A percentile compares a stretch with the other conserved stretches of the same genome.
Conservation (phyloP, 2,797 vertebrate genomes). For the Notolabrus celidotus region DNA sequence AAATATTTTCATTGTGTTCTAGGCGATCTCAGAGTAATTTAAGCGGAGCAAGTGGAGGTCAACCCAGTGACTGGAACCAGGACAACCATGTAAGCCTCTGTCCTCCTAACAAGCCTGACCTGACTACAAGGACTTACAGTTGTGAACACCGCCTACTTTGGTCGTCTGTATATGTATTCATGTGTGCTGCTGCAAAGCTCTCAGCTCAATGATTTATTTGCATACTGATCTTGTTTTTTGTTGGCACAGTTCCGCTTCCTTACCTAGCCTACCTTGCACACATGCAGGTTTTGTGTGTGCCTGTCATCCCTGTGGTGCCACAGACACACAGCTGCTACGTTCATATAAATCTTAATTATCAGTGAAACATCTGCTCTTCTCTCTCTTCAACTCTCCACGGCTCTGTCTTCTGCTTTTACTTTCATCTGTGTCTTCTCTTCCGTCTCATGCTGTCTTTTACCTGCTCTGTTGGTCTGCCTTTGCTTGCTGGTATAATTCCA, state of each 20-base stretch:
- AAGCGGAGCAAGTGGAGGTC: conserved; percentile 88
- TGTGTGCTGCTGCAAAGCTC: conserved; percentile 33
- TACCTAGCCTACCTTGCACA: not conserved
- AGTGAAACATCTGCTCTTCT: conserved; percentile 67
- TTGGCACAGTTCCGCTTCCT: conserved; percentile 17
- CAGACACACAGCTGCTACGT: conserved; percentile 61
- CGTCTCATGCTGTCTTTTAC: conserved; percentile 7
- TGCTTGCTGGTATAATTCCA: conserved; percentile 25
- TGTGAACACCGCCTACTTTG: conserved; percentile 41
- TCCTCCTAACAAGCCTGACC: conserved; percentile 34
- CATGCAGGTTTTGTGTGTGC: conserved; percentile 27
- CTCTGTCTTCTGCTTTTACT: conserved; percentile 14
- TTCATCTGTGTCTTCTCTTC: conserved; percentile 37
- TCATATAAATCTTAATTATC: conserved; percentile 69
- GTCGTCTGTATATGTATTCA: conserved; percentile 29
- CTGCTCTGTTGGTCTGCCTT: conserved; percentile 26
- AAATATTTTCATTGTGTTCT: conserved; percentile 54
- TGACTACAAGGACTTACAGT: conserved; percentile 49
- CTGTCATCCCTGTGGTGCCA: conserved; percentile 42
- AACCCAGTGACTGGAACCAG: conserved; percentile 90
- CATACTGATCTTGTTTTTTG: conserved; percentile 32
- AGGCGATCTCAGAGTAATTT: conserved; percentile 89
- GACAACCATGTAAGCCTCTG: conserved; percentile 90
- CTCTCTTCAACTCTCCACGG: conserved; percentile 12
- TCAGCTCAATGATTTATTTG: conserved; percentile 50